Percentiles rank a stretch among this genome's conserved stretches.
phyloP scores from a whole-genome alignment of 2,888 invertebrate species.

The Amiota minor region DNA sequence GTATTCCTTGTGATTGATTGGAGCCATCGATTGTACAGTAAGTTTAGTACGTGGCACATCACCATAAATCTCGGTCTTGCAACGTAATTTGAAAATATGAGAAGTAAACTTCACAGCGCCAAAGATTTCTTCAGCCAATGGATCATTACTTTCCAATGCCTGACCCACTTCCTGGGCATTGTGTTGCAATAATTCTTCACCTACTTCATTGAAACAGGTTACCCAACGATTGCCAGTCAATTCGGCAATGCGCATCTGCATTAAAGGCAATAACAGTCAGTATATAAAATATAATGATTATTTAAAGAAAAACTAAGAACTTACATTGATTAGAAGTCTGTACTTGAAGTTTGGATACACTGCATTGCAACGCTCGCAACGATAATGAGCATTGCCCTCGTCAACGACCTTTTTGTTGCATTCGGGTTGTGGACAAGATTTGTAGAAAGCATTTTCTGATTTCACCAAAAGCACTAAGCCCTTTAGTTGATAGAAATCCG shows the following conservation, averaged over 20 bases:
- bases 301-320: slow-evolving; percentile 64
- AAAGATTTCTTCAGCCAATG: slow-evolving; percentile 81
- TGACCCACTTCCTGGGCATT: slow-evolving; percentile 86
- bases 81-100: slow-evolving; percentile 87
- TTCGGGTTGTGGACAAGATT: slow-evolving; percentile 88
- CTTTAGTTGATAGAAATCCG: slow-evolving; percentile 87
- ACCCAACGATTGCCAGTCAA: slow-evolving; percentile 91
- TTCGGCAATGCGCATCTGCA: slow-evolving; percentile 88
- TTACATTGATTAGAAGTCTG: slow-evolving; percentile 85
- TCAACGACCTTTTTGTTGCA: slow-evolving; percentile 98
- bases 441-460: slow-evolving; percentile 89
- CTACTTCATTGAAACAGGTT: slow-evolving; percentile 90
- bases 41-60: slow-evolving; percentile 80
- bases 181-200: slow-evolving; percentile 83
- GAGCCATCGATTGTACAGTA: slow-evolving; percentile 80
- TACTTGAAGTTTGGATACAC: slow-evolving; percentile 90
- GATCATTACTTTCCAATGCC: slow-evolving; percentile 80
- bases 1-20: slow-evolving; percentile 85
- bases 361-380: slow-evolving; percentile 95
- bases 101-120: slow-evolving; percentile 84
- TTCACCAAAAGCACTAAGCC: slow-evolving; percentile 86
- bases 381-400: slow-evolving; percentile 87
- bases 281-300: neutral
- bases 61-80: slow-evolving; percentile 93
- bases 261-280: slow-evolving; percentile 34